Percentiles rank a stretch among this genome's conserved stretches.
phyloP scores from a whole-genome alignment of 1,140 invertebrate genomes.

The Forficula auricularia region DNA sequence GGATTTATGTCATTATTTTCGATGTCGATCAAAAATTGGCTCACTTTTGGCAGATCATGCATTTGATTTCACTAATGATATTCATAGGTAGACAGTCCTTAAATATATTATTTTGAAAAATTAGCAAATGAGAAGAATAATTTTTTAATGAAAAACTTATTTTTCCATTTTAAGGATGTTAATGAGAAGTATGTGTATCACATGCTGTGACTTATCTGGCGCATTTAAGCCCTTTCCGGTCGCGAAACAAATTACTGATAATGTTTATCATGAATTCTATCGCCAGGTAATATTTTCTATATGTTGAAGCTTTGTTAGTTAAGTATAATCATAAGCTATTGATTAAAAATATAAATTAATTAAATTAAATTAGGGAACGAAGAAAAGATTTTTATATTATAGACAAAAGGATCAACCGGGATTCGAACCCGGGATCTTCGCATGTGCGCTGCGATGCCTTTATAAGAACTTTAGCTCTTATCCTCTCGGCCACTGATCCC shows the following conservation, averaged over 20 bases:
- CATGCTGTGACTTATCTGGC: constrained; percentile 32
- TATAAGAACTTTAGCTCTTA: no score
- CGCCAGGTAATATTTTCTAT: constrained; percentile 20
- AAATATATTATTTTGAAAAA: neutral
- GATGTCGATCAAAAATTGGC: neutral
- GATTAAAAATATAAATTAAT: no score
- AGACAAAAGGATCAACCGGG: no score
- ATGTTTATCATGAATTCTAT: constrained; percentile 33
- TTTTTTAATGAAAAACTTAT: neutral
- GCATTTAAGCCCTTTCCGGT: constrained; percentile 34
- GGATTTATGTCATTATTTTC: constrained; percentile 3
- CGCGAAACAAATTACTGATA: constrained; percentile 29
- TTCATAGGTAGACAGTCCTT: constrained; percentile 1
- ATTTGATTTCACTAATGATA: constrained; percentile 1
- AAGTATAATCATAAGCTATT: no score
- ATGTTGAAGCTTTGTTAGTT: no score
- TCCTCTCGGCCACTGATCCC: no score
- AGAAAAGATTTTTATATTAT: no score
- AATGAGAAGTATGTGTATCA: no score
- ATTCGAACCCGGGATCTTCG: no score
- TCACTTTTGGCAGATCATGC: neutral
- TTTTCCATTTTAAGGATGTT: no score
- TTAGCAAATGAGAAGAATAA: neutral
- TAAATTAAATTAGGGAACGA: no score
- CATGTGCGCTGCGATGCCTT: no score